Conservation (phyloP, 2,888 invertebrate species). For the Lycocerus yunnanus region DNA sequence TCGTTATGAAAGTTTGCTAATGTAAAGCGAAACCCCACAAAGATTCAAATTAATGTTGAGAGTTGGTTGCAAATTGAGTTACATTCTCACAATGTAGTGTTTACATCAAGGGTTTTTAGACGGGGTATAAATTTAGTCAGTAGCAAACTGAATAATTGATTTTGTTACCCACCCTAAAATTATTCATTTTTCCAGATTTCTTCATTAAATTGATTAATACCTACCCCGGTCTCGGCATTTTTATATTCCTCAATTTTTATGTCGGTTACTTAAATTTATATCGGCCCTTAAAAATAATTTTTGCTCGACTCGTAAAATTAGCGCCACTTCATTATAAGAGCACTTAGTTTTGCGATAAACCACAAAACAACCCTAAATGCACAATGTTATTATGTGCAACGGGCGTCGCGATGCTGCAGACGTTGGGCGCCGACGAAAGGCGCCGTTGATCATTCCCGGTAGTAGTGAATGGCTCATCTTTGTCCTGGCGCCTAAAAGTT, state of each 20-base stretch:
- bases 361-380: slow-evolving; percentile 12
- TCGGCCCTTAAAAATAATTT: background rate
- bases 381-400: slow-evolving; percentile 24
- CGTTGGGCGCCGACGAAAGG: slow-evolving; percentile 33
- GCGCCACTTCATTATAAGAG: background rate
- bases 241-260: background rate
- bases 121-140: slow-evolving; percentile 30
- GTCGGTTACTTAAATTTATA: background rate
- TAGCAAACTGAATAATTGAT: slow-evolving; percentile 30
- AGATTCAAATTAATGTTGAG: slow-evolving; percentile 47
- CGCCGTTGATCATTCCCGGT: slow-evolving; percentile 32
- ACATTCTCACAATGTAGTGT: slow-evolving; percentile 51
- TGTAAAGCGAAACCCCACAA: slow-evolving; percentile 50
- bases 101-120: slow-evolving; percentile 50
- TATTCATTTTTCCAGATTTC: slow-evolving; percentile 15
- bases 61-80: slow-evolving; percentile 52
- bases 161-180: slow-evolving; percentile 25
- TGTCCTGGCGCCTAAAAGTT: slow-evolving; percentile 37
- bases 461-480: slow-evolving; percentile 37
- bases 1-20: slow-evolving; percentile 40
- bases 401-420: slow-evolving; percentile 30
- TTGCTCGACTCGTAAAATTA: background rate
- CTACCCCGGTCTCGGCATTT: background rate
- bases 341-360: slow-evolving; percentile 2
- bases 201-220: background rate